Base-by-base conservation (phyloP, 2,888 invertebrate genomes). In the Vanessa cardui region DNA sequence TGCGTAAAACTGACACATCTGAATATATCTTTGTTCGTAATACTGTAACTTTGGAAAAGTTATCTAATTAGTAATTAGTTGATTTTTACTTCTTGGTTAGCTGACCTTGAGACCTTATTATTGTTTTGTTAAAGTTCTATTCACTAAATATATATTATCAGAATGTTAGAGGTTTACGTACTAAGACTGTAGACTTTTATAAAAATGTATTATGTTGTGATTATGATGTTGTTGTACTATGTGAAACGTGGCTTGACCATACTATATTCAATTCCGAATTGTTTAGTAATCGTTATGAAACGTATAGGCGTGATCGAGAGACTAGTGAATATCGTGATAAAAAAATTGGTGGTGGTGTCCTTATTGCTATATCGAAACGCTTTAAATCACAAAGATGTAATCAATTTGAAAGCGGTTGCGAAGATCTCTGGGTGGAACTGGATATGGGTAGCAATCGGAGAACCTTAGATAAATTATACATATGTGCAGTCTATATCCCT, bases 161-260 rank as follows among this genome's bases (percentile, higher is more conserved):
- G 49, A 74, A 74, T 69, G 63, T 71, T 8, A 69, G 72, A 31
- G 74, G 75, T n/a, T 58, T 73, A n/a, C 50, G 72, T 8, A 72
- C 71, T 21, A 76, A 71, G 66, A 72, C 70, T 15, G 20, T 60
- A 9, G 68, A 70, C 12, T 39, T 75, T 6, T 68, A 50, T 44
- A 62, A 58, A 15, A 73, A 73, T 62, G 59, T 73, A 33, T 39
- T 66, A 18, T 20, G 59, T 0, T 58, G 20, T 59, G 49, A 71
- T 20, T 73, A 71, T 60, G 68, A 71, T 31, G 45, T 75, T 9
- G 71, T 75, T 18, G 62, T 66, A 4, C 62, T 77, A 18, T 72
- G 69, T 44, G 73, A 76, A 64, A 73, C 75, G 1, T 75, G 73
- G 74, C 39, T 76, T 2, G 72, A 73, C 21, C 8, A 49, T 33